These are phyloP conservation scores for Drosophila kepulauana DNA, from an alignment of 1,140 invertebrate genomes.

Conservation along the genomic window DNA sequence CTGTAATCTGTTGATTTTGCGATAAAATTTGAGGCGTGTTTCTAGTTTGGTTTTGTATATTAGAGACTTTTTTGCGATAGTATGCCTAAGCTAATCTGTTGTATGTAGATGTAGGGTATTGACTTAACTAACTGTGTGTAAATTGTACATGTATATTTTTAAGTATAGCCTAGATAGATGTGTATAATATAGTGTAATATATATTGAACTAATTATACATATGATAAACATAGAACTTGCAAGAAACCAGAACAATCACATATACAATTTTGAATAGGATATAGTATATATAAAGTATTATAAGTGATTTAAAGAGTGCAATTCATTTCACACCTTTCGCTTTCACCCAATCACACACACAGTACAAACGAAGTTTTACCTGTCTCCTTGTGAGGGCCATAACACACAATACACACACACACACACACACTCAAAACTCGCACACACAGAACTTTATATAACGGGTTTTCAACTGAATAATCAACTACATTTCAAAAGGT, in stretches of 20 bases:
- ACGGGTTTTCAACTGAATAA: conserved; percentile 55
- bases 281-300: conserved; percentile 16
- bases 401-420: conserved; percentile 33
- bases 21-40: neutral
- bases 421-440: conserved; percentile 17
- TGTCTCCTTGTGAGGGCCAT: conserved; percentile 41
- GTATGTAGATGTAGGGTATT: conserved; percentile 57
- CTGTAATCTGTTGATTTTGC: conserved; percentile 35
- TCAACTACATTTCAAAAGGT: conserved; percentile 57
- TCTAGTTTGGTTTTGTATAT: conserved; percentile 27
- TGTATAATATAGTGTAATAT: conserved; percentile 19
- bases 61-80: conserved; percentile 16
- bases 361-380: conserved; percentile 20
- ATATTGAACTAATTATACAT: conserved; percentile 26
- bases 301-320: conserved; percentile 32
- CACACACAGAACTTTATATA: conserved; percentile 23
- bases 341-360: neutral
- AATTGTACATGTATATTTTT: conserved; percentile 37
- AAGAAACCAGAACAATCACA: conserved; percentile 64
- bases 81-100: conserved; percentile 46
- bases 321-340: conserved; percentile 19
- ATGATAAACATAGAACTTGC: conserved; percentile 58
- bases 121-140: conserved; percentile 18
- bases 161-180: conserved; percentile 34
- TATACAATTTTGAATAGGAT: conserved; percentile 50